phyloP scores from a whole-genome alignment of 2,888 invertebrate species.

The Ischnura elegans region DNA sequence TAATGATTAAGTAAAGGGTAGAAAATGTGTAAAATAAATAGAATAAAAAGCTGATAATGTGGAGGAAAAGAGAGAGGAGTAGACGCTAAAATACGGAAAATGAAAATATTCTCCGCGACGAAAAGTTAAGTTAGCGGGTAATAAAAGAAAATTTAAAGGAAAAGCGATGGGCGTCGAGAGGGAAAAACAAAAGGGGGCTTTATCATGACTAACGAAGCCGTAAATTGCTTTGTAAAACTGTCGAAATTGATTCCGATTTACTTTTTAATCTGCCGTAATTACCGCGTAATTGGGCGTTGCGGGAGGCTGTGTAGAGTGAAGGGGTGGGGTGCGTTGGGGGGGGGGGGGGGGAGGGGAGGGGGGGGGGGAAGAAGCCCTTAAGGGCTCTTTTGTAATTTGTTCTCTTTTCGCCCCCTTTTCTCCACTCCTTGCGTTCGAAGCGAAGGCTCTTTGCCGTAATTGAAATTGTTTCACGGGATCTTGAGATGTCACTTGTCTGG shows the following conservation, averaged over 20 bases:
- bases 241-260: constrained; percentile 44
- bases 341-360: background rate
- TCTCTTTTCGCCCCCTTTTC: background rate
- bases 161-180: background rate
- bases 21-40: background rate
- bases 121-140: background rate
- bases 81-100: background rate
- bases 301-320: background rate
- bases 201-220: constrained; percentile 46
- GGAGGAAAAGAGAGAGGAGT: background rate
- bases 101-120: too few relatives aligned
- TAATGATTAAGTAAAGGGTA: too few relatives aligned
- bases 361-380: background rate
- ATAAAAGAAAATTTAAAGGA: background rate
- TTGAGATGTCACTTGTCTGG: constrained; percentile 31
- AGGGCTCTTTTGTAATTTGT: constrained; percentile 13
- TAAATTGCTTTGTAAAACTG: constrained; percentile 47
- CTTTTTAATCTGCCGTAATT: constrained; percentile 28
- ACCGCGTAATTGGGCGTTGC: constrained; percentile 22
- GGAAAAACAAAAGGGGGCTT: constrained; percentile 10
- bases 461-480: constrained; percentile 31
- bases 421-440: background rate
- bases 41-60: background rate
- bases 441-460: constrained; percentile 38
- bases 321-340: background rate